These are phyloP conservation scores for Acromyrmex charruanus DNA, from an alignment of 1,140 invertebrate species.

Conservation along the genomic window DNA sequence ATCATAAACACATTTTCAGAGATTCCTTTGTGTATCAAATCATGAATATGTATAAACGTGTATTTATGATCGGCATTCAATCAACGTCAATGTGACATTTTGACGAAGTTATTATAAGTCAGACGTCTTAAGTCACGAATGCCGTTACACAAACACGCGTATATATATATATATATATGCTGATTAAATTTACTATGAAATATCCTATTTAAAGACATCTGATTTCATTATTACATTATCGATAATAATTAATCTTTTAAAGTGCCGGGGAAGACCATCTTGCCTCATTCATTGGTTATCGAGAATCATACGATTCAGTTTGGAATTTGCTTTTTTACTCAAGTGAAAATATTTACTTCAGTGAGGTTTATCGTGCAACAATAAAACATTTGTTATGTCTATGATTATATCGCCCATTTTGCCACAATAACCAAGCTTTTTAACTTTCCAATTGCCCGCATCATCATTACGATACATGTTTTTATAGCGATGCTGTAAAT, in stretches of 20 bases:
- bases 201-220: not conserved
- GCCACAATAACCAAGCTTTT: slow-evolving; percentile 11
- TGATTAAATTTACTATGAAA: not conserved
- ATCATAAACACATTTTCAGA: slow-evolving; percentile 5
- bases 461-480: not conserved
- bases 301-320: slow-evolving; percentile 68
- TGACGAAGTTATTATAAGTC: not conserved
- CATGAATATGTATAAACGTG: not conserved
- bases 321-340: slow-evolving; percentile 65
- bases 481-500: slow-evolving; percentile 15
- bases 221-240: not conserved
- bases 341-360: slow-evolving; percentile 1
- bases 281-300: slow-evolving; percentile 65
- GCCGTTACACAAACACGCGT: not conserved
- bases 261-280: not conserved
- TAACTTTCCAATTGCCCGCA: not conserved
- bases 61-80: not conserved
- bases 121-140: not conserved
- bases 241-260: slow-evolving; percentile 41
- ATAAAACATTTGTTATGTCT: slow-evolving; percentile 59
- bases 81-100: not conserved
- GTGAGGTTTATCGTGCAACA: not conserved
- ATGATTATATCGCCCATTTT: slow-evolving; percentile 32
- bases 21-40: not conserved
- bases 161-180: not conserved